These are phyloP conservation scores for Mormyrops attenuatus DNA, from an alignment of 2,797 vertebrate genomes.

Conservation along the genomic window DNA sequence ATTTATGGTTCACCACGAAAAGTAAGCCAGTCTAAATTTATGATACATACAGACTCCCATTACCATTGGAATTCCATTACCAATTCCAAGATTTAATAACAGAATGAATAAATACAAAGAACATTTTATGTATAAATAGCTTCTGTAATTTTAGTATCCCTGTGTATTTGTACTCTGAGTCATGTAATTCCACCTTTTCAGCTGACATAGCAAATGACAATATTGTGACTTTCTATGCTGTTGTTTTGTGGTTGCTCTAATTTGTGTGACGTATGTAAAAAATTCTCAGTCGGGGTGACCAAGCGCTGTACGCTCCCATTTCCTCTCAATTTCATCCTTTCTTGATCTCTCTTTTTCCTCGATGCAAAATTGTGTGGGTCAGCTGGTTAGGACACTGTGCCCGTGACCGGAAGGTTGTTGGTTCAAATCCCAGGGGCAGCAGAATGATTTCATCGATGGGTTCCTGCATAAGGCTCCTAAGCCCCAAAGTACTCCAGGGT, in stretches of 20 bases:
- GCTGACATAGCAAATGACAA: background rate
- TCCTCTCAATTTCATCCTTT: background rate
- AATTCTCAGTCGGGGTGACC: too few relatives aligned
- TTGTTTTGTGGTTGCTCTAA: background rate
- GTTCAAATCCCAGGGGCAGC: background rate
- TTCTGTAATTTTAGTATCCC: slow-evolving; percentile 6
- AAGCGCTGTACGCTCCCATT: too few relatives aligned
- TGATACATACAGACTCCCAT: background rate
- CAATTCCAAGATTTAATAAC: slow-evolving; percentile 8
- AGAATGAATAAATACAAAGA: background rate
- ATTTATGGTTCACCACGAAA: background rate
- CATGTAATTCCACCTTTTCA: background rate
- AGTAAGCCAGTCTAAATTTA: background rate
- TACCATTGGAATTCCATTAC: slow-evolving; percentile 9
- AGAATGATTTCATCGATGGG: background rate
- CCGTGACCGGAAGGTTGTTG: background rate
- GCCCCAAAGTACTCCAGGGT: background rate
- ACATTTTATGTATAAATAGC: slow-evolving; percentile 7
- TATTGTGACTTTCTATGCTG: background rate
- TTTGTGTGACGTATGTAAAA: background rate
- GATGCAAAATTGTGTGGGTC: background rate
- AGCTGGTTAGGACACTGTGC: background rate
- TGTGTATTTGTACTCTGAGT: background rate
- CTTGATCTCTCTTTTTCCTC: background rate
- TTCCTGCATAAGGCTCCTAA: background rate